A percentile compares a stretch with the other conserved stretches of the same genome.
Evolutionary conservation across 2,113 vertebrate genomes (phyloP).

Genomic region (Seriola dumerili): DNA sequence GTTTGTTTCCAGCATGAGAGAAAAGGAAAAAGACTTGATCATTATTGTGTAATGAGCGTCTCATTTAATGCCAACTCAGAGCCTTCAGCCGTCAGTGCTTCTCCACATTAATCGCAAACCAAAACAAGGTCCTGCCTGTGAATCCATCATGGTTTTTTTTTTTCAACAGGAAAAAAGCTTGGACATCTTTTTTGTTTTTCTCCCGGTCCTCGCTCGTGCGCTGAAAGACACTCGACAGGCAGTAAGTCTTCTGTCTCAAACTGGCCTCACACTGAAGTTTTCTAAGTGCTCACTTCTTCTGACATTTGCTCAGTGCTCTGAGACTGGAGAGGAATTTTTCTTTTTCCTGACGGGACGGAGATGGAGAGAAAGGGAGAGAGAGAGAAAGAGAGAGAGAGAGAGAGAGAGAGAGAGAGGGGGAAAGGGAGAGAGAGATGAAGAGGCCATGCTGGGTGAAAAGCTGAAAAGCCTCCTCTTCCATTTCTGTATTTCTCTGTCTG

Average conservation of each 20-base stretch:
- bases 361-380: background rate
- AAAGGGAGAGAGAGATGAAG: background rate
- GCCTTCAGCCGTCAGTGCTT: slow-evolving; percentile 12
- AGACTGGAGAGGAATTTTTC: background rate
- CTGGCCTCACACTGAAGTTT: background rate
- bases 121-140: slow-evolving; percentile 8
- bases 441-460: background rate
- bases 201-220: background rate
- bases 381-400: background rate
- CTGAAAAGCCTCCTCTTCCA: background rate
- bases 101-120: slow-evolving; percentile 16
- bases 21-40: background rate
- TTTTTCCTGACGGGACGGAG: slow-evolving; percentile 8
- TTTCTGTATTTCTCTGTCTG: slow-evolving; percentile 14
- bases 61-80: slow-evolving; percentile 23
- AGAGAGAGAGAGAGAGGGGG: background rate
- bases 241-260: slow-evolving; percentile 1
- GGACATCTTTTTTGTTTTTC: background rate
- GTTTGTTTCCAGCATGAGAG: slow-evolving; percentile 21
- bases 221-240: slow-evolving; percentile 1
- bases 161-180: background rate
- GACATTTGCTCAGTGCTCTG: slow-evolving; percentile 8
- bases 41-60: slow-evolving; percentile 8
- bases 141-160: background rate
- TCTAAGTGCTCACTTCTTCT: slow-evolving; percentile 1